Conservation (phyloP, 2,797 vertebrate species). For the Selene dorsalis region DNA sequence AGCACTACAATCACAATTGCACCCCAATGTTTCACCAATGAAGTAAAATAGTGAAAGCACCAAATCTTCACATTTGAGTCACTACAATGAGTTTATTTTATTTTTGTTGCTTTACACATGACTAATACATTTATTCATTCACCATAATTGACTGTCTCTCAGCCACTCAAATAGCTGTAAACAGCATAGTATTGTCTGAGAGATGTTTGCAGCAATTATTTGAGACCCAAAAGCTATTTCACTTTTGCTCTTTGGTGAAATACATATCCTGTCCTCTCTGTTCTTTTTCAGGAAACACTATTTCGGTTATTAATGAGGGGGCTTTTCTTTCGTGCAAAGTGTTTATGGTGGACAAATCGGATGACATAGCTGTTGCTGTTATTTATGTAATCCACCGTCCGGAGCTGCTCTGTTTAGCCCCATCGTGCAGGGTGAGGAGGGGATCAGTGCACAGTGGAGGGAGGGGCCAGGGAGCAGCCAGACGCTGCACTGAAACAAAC, state of each 20-base stretch:
- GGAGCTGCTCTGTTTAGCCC: slow-evolving; percentile 27
- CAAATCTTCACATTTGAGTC: neutral
- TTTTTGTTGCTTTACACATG: neutral
- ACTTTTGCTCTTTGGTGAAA: neutral
- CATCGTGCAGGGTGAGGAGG: neutral
- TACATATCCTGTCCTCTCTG: neutral
- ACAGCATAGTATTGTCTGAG: neutral
- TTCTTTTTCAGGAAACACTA: slow-evolving; percentile 12
- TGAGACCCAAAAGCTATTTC: neutral
- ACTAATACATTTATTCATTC: no score
- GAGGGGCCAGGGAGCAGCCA: slow-evolving; percentile 19
- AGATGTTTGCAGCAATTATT: neutral
- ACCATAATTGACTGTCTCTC: neutral
- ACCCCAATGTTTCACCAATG: neutral
- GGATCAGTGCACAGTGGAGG: slow-evolving; percentile 35
- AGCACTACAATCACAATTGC: neutral
- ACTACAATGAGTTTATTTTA: neutral
- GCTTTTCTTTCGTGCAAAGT: neutral
- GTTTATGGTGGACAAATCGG: slow-evolving; percentile 42
- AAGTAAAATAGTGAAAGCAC: neutral
- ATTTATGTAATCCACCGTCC: slow-evolving; percentile 53
- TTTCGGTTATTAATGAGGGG: neutral
- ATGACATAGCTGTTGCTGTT: slow-evolving; percentile 29
- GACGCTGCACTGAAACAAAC: slow-evolving; percentile 54
- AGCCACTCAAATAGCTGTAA: neutral